Conservation (phyloP, 2,888 invertebrate genomes). For the Parnassius orleans region DNA sequence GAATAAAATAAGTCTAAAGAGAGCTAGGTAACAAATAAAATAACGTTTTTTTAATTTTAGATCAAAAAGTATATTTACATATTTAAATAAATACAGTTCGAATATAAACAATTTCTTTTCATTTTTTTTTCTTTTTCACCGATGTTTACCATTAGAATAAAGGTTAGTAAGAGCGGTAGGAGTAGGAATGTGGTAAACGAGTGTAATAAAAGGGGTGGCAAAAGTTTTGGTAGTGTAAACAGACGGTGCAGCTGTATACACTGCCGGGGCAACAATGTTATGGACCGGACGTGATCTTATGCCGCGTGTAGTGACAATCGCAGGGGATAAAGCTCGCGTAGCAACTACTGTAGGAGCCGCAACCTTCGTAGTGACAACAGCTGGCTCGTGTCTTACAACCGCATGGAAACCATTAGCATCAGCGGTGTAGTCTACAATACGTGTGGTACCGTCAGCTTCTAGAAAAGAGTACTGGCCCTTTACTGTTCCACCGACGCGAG, state of each 20-base stretch:
- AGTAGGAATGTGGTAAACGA: slow-evolving; percentile 4
- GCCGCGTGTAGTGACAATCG: slow-evolving; percentile 28
- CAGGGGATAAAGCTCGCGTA: slow-evolving; percentile 30
- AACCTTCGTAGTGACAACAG: slow-evolving; percentile 38
- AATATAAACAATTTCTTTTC: background rate
- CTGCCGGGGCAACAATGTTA: slow-evolving; percentile 28
- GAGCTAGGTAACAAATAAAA: background rate
- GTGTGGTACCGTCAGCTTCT: slow-evolving; percentile 77
- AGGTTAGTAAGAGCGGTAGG: slow-evolving; percentile 6
- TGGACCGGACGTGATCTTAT: slow-evolving; percentile 32
- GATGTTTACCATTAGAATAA: slow-evolving; percentile 10
- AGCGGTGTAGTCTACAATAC: slow-evolving; percentile 78
- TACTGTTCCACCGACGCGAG: slow-evolving; percentile 71
- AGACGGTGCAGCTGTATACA: slow-evolving; percentile 2
- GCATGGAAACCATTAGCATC: slow-evolving; percentile 79
- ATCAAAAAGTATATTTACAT: background rate
- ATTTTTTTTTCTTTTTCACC: background rate
- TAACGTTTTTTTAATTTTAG: background rate
- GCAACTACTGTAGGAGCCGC: slow-evolving; percentile 35
- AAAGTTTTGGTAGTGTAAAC: slow-evolving; percentile 3
- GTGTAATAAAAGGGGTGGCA: slow-evolving; percentile 16
- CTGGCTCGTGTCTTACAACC: slow-evolving; percentile 75
- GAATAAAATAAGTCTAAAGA: background rate
- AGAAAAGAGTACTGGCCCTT: slow-evolving; percentile 77
- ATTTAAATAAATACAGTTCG: background rate